Percentiles rank a stretch among this genome's conserved stretches.
Conservation (phyloP, 2,797 vertebrate species). For the Chromobotia macracanthus region DNA sequence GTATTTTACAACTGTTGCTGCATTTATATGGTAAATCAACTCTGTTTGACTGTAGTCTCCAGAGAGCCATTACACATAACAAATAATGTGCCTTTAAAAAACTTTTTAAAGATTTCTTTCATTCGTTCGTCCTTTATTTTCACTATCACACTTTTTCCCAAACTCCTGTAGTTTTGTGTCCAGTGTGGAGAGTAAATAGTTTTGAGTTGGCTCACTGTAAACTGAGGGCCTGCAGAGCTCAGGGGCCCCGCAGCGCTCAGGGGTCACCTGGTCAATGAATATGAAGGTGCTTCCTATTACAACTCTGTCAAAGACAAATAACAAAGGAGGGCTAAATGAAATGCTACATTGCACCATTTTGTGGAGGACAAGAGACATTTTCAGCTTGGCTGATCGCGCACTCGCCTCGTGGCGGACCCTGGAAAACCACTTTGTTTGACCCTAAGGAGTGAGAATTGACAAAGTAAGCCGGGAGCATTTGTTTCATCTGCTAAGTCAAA, state of each 20-base stretch:
- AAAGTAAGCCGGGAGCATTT: conserved; percentile 83
- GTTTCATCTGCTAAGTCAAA: conserved; percentile 84
- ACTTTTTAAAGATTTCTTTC: neutral
- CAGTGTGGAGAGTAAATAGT: conserved; percentile 50
- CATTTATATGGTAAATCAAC: too few species aligned
- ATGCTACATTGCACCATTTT: conserved; percentile 82
- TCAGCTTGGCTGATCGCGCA: conserved; percentile 82
- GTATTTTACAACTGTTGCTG: too few species aligned
- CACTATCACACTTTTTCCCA: neutral
- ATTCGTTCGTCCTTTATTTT: neutral
- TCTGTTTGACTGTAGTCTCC: too few species aligned
- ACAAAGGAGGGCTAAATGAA: conserved; percentile 82
- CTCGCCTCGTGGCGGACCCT: conserved; percentile 76
- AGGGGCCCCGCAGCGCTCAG: conserved; percentile 67
- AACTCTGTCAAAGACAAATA: conserved; percentile 86
- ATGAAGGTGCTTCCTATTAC: conserved; percentile 80
- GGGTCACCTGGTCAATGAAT: conserved; percentile 80
- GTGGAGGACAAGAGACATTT: conserved; percentile 84
- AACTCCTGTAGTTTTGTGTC: conserved; percentile 13
- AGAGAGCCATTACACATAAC: too few species aligned
- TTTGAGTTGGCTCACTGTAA: conserved; percentile 39
- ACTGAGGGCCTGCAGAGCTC: conserved; percentile 43
- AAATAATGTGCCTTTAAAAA: too few species aligned
- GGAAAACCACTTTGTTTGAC: conserved; percentile 85
- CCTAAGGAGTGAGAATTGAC: conserved; percentile 86